Conservation (phyloP, 2,888 invertebrate species). For the Metallyticus violacea region DNA sequence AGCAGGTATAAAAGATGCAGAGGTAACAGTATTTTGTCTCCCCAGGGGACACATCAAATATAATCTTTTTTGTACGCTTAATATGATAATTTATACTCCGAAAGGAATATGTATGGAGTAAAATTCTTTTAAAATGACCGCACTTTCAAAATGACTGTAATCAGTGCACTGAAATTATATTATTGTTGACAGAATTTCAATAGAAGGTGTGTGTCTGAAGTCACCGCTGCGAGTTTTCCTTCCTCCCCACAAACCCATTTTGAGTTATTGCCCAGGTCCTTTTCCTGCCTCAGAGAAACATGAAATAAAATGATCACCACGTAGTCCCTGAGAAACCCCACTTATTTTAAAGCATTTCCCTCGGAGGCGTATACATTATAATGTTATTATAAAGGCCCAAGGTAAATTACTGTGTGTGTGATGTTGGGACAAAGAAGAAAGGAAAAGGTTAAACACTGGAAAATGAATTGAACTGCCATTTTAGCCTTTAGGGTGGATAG, state of each 20-base stretch:
- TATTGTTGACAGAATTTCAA: constrained; percentile 10
- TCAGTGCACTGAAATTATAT: neutral
- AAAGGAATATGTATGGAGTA: neutral
- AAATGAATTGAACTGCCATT: constrained; percentile 1
- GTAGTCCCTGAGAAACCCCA: neutral
- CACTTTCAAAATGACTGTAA: constrained; percentile 4
- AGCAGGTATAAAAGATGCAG: neutral
- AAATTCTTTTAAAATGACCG: constrained; percentile 6
- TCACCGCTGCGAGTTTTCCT: neutral
- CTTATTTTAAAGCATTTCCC: neutral
- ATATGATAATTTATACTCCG: neutral
- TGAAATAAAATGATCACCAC: neutral
- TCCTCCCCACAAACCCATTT: neutral
- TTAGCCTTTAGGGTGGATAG: neutral
- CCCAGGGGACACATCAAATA: constrained; percentile 2
- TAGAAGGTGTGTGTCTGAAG: neutral
- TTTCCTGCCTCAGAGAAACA: neutral
- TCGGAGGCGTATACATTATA: neutral
- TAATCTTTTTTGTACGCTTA: neutral
- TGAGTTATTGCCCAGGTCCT: neutral
- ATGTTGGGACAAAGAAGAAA: neutral
- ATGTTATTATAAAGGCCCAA: neutral
- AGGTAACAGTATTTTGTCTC: neutral
- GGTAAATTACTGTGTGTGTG: constrained; percentile 5
- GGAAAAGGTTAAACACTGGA: constrained; percentile 8